Base-by-base conservation (phyloP, 2,797 vertebrate genomes). In the Typhlichthys subterraneus region DNA sequence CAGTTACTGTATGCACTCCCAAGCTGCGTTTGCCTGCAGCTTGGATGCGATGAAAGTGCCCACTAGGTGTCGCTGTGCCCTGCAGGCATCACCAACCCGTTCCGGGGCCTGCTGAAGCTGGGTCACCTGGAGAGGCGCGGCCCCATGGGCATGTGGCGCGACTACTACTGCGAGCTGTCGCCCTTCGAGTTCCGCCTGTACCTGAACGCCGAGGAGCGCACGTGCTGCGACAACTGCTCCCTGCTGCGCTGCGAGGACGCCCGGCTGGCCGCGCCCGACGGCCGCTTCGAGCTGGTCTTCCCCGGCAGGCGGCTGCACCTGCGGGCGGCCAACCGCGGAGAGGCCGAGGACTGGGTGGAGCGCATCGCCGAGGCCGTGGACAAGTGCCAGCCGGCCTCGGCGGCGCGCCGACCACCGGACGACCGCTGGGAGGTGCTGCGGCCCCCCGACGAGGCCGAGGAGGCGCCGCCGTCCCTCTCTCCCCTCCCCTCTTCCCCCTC, bases 261-360 rank as follows among this genome's bases (percentile, higher is more conserved):
- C 51, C 94, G 89, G 0, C 70, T 94, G 82, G 0, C 87, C 66
- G 1, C 91, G 0, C 47, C 89, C 0, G 96, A 97, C 0, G 96
- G 97, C 0, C 94, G 96, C 45, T 98, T 99, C 0, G 94, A 97
- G 72, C 66, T 99, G 76, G 63, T 89, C 42, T 98, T 98, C 49
- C 84, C 92, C 0, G 93, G 93, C 15, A 97, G 94, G 76, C 92
- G 89, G 0, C 85, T 99, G 2, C 88, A 64, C 61, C 90, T 99
- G 1, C 90, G 97, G 0, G 96, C 96, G 0, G 89, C 95, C 0
- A 96, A 93, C 4, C 77, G 2, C 0, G 96, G 93, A 0, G 97
- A 99, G 70, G 98, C 98, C 0, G 96, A 99, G 79, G 98, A 99
- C 92, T 99, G 98, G 98, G 83, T 97, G 77, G 97, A 99, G 81